Conservation (phyloP, 2,888 invertebrate genomes). For the Bombylius discolor region DNA sequence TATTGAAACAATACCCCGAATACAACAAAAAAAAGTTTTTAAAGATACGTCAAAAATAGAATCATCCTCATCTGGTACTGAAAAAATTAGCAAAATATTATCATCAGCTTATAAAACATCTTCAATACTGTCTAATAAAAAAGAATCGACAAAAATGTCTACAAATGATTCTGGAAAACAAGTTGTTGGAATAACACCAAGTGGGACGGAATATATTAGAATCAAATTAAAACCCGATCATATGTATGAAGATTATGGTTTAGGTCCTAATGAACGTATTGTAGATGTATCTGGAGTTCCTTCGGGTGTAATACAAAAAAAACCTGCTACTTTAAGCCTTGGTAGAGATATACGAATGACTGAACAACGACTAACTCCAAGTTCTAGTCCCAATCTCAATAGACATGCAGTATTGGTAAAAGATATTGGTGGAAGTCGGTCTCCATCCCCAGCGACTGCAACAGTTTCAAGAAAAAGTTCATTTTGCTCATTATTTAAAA, state of each 20-base stretch:
- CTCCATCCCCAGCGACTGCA: conserved; percentile 55
- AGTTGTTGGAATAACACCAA: conserved; percentile 32
- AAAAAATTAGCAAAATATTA: background rate
- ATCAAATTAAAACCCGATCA: conserved; percentile 64
- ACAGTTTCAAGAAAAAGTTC: conserved; percentile 64
- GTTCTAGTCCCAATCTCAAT: conserved; percentile 38
- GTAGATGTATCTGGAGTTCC: conserved; percentile 28
- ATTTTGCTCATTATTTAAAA: conserved; percentile 66
- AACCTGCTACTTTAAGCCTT: conserved; percentile 49
- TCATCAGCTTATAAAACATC: background rate
- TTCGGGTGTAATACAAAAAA: conserved; percentile 30
- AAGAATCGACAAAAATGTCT: background rate
- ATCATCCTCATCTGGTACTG: background rate
- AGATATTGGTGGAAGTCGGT: conserved; percentile 32
- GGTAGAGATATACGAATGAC: conserved; percentile 31
- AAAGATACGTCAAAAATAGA: conserved; percentile 20
- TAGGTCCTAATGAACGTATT: conserved; percentile 33
- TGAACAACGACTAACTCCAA: conserved; percentile 37
- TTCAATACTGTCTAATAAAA: conserved; percentile 5
- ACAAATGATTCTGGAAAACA: conserved; percentile 9
- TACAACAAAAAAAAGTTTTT: conserved; percentile 14
- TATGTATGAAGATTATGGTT: conserved; percentile 48
- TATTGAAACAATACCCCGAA: conserved; percentile 33
- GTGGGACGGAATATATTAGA: conserved; percentile 44
- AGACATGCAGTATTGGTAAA: conserved; percentile 24